These are phyloP conservation scores for Arnoldichthys spilopterus DNA, from an alignment of 2,797 vertebrate species.

Conservation along the genomic window DNA sequence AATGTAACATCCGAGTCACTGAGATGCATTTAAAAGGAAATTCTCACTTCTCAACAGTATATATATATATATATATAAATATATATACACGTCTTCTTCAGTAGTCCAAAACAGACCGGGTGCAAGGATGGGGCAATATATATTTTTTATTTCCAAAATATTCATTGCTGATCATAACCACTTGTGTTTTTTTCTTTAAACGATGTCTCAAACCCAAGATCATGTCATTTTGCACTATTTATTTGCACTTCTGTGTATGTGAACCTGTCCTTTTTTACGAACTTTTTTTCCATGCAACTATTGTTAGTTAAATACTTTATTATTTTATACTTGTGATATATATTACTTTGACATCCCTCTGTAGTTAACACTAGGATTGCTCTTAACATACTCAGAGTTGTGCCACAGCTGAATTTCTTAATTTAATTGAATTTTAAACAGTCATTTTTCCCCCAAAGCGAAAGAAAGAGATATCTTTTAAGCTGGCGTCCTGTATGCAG, in stretches of 20 bases:
- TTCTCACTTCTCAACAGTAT: neutral
- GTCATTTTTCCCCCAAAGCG: neutral
- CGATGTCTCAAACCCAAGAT: conserved; percentile 17
- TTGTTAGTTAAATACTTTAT: conserved; percentile 51
- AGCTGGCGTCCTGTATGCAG: conserved; percentile 24
- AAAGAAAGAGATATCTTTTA: conserved; percentile 7
- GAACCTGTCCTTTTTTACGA: conserved; percentile 43
- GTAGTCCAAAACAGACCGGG: neutral
- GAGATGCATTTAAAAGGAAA: neutral
- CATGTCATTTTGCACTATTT: conserved; percentile 40
- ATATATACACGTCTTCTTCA: neutral
- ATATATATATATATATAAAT: neutral
- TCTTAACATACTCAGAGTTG: conserved; percentile 1
- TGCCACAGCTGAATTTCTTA: conserved; percentile 3
- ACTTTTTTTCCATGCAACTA: conserved; percentile 41
- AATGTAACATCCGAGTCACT: neutral
- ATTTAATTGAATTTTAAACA: too few species aligned
- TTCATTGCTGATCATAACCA: conserved; percentile 6
- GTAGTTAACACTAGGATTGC: conserved; percentile 3
- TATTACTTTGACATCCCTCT: conserved; percentile 25
- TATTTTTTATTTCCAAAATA: neutral
- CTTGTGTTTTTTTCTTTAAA: neutral
- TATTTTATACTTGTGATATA: conserved; percentile 47
- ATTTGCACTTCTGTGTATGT: conserved; percentile 46
- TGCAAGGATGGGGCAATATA: conserved; percentile 1